phyloP scores from a whole-genome alignment of 1,140 invertebrate genomes.

The Brachystomella parvula region DNA sequence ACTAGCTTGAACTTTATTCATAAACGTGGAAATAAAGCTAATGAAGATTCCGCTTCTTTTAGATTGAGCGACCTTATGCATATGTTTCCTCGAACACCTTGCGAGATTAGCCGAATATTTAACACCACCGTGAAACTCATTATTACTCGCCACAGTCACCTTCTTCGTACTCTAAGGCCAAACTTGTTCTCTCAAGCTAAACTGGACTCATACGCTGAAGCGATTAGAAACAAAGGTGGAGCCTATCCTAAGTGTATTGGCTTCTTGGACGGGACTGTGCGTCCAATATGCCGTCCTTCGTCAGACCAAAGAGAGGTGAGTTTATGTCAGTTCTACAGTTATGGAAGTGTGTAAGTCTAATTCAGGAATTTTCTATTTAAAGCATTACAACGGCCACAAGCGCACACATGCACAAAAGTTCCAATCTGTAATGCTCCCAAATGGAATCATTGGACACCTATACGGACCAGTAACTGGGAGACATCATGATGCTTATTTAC shows the following conservation, averaged over 20 bases:
- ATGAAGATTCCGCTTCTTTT: neutral
- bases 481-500: slow-evolving; percentile 12
- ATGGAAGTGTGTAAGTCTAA: neutral
- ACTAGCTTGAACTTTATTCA: neutral
- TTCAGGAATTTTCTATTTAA: neutral
- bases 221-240: slow-evolving; percentile 13
- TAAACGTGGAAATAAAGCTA: neutral
- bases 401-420: slow-evolving; percentile 8
- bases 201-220: neutral
- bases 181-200: neutral
- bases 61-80: neutral
- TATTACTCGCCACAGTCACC: neutral
- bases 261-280: slow-evolving; percentile 19
- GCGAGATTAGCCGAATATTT: neutral
- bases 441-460: slow-evolving; percentile 17
- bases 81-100: neutral
- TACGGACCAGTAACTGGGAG: slow-evolving; percentile 16
- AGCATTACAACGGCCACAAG: slow-evolving; percentile 13
- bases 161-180: neutral
- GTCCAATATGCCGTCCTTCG: slow-evolving; percentile 16
- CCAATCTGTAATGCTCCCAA: slow-evolving; percentile 3
- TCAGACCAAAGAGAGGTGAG: neutral
- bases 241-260: slow-evolving; percentile 14
- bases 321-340: neutral
- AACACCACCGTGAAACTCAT: neutral